Evolutionary conservation across 1,140 invertebrate species (phyloP).

Genomic region (Eurytemora carolleeae): DNA sequence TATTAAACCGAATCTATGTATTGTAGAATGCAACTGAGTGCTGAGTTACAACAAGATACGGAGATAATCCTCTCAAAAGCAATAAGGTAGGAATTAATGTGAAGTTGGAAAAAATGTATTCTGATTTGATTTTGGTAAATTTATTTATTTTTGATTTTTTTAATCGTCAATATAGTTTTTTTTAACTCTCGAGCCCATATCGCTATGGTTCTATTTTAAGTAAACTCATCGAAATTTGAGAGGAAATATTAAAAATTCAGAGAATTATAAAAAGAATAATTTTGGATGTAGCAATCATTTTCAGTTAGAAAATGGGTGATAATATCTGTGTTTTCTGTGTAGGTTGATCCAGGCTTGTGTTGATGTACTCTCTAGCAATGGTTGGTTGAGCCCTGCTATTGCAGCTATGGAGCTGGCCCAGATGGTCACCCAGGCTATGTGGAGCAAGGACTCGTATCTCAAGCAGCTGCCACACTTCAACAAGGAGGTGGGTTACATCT

Average conservation of each 20-base stretch:
- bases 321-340: too few relatives aligned
- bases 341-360: conserved; percentile 94
- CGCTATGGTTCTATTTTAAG: too few relatives aligned
- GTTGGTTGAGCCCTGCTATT: conserved; percentile 90
- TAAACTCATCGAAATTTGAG: too few relatives aligned
- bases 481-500: conserved; percentile 44
- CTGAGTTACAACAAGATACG: conserved; percentile 90
- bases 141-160: too few relatives aligned
- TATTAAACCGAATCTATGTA: too few relatives aligned
- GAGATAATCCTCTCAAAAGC: conserved; percentile 66
- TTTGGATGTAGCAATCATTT: too few relatives aligned
- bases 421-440: conserved; percentile 99
- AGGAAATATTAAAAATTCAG: too few relatives aligned
- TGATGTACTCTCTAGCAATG: conserved; percentile 91
- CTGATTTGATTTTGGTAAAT: not conserved
- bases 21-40: conserved; percentile 52
- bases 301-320: too few relatives aligned
- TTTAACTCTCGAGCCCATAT: too few relatives aligned
- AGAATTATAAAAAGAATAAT: too few relatives aligned
- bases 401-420: conserved; percentile 98
- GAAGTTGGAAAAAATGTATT: not conserved
- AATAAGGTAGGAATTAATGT: not conserved
- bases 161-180: too few relatives aligned
- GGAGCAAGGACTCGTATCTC: conserved; percentile 93
- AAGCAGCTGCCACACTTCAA: conserved; percentile 93